Conservation (phyloP, 2,797 vertebrate genomes). For the Sebastes matsubarae region DNA sequence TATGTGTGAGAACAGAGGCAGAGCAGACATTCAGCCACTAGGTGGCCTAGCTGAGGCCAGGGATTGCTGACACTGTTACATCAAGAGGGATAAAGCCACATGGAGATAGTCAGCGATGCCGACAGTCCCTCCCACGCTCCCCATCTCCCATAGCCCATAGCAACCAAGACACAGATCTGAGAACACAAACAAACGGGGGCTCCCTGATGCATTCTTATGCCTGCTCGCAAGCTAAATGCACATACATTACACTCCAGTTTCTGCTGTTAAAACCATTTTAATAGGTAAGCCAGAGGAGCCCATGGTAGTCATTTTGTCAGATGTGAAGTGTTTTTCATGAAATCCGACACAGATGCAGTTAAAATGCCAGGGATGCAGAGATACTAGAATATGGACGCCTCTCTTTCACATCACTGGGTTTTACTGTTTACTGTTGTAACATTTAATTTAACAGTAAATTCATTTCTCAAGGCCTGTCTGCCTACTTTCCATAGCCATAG, state of each 20-base stretch:
- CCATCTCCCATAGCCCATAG: conserved; percentile 74
- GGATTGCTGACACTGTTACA: conserved; percentile 79
- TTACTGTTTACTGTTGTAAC: neutral
- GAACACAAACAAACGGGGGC: conserved; percentile 71
- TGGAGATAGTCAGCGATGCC: conserved; percentile 79
- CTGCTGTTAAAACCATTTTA: conserved; percentile 27
- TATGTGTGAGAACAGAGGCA: neutral
- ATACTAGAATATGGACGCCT: neutral
- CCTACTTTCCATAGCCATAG: neutral
- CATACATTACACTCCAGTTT: conserved; percentile 16
- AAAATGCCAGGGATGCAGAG: neutral
- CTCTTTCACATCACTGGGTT: neutral
- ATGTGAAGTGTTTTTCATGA: neutral
- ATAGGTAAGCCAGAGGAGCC: conserved; percentile 5
- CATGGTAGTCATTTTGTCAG: neutral
- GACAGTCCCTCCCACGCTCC: conserved; percentile 79
- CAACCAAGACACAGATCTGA: conserved; percentile 76
- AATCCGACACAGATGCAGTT: neutral
- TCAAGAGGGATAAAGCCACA: conserved; percentile 81
- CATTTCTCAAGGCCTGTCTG: neutral
- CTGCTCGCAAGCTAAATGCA: conserved; percentile 42
- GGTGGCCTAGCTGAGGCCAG: conserved; percentile 71
- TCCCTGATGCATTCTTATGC: conserved; percentile 67
- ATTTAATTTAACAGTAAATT: neutral
- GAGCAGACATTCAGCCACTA: conserved; percentile 65